Percentiles rank a stretch among this genome's conserved stretches.
phyloP scores from a whole-genome alignment of 2,888 invertebrate species.

The Lysandra bellargus region DNA sequence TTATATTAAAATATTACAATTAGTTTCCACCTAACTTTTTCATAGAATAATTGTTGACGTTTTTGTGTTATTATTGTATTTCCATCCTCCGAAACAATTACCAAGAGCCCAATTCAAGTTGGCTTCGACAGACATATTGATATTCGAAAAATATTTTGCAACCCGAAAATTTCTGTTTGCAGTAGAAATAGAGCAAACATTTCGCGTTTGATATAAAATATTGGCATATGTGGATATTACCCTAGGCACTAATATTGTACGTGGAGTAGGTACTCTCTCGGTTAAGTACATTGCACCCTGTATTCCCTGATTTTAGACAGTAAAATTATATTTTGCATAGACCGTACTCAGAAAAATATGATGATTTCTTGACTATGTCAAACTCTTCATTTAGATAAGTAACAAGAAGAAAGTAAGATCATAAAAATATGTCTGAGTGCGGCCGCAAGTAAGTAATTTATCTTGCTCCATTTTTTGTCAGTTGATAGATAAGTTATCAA shows the following conservation, averaged over 20 bases:
- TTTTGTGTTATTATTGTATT: not conserved
- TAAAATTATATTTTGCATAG: not conserved
- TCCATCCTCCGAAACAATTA: not conserved
- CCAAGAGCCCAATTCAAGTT: not conserved
- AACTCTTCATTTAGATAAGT: no score
- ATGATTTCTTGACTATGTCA: no score
- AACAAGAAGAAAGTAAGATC: no score
- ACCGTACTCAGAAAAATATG: no score
- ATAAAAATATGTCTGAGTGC: no score
- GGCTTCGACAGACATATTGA: not conserved
- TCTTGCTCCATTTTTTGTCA: no score
- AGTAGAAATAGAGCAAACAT: slow-evolving; percentile 4
- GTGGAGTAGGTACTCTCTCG: not conserved
- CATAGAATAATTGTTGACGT: not conserved
- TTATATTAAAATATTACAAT: no score
- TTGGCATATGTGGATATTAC: not conserved
- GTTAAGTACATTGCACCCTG: not conserved
- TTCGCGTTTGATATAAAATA: not conserved
- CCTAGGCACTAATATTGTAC: not conserved
- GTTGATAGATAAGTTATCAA: not conserved
- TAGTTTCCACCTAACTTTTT: not conserved
- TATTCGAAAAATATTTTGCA: not conserved
- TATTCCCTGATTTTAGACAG: not conserved
- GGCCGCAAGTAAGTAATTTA: no score
- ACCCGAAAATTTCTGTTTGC: slow-evolving; percentile 2